Conservation (phyloP, 2,113 vertebrate genomes). For the Corydoras maculifer region DNA sequence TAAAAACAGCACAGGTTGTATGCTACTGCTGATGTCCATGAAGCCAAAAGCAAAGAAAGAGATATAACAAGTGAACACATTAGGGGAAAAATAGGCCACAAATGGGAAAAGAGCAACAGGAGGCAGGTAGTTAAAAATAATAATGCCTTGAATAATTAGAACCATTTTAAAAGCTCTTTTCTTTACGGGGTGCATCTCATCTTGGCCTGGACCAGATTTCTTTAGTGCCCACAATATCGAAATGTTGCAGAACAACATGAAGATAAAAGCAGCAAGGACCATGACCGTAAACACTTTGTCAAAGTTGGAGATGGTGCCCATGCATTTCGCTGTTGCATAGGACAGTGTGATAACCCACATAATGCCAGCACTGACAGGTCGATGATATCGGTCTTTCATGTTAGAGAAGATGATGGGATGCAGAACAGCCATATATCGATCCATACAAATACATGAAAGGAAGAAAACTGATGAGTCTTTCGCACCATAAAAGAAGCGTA, state of each 20-base stretch:
- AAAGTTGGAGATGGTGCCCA: slow-evolving; percentile 50
- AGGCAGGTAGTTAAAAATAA: slow-evolving; percentile 68
- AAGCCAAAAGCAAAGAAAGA: slow-evolving; percentile 58
- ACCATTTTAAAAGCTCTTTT: slow-evolving; percentile 69
- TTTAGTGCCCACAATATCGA: slow-evolving; percentile 56
- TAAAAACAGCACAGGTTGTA: slow-evolving; percentile 66
- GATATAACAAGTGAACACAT: slow-evolving; percentile 59
- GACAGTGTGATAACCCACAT: slow-evolving; percentile 60
- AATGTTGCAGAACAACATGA: slow-evolving; percentile 67
- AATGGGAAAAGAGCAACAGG: slow-evolving; percentile 65
- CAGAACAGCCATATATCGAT: slow-evolving; percentile 64
- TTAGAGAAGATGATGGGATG: slow-evolving; percentile 63
- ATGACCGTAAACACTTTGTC: slow-evolving; percentile 58
- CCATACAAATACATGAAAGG: slow-evolving; percentile 66
- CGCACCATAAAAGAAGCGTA: slow-evolving; percentile 63
- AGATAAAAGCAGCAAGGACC: slow-evolving; percentile 53
- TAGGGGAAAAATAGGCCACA: slow-evolving; percentile 47
- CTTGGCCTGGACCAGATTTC: slow-evolving; percentile 51
- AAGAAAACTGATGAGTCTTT: slow-evolving; percentile 65
- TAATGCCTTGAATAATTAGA: slow-evolving; percentile 64
- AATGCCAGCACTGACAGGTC: slow-evolving; percentile 34
- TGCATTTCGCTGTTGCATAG: slow-evolving; percentile 52
- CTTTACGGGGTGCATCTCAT: slow-evolving; percentile 66
- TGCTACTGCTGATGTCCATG: slow-evolving; percentile 69
- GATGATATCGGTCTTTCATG: slow-evolving; percentile 58